Evolutionary conservation across 2,888 invertebrate genomes (phyloP), one percentile per base, ranked within the genome.

Genomic region (Meganola albula): DNA sequence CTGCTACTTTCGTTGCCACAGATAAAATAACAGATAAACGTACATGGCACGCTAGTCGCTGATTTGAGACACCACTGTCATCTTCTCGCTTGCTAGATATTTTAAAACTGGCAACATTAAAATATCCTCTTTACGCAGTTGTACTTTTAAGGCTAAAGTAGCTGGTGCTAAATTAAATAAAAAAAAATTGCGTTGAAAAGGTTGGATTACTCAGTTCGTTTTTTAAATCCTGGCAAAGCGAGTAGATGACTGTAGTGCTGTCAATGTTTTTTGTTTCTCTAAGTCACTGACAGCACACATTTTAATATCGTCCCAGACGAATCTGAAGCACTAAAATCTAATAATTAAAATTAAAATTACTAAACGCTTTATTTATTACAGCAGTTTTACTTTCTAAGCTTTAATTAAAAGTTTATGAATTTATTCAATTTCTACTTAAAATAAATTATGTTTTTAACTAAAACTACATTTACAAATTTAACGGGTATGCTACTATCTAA

Each of bases 41-140:
- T 84, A 84, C 77, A 77, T 57, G 83, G 82, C 75, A 78, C 67
- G 65, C 78, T 74, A 64, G 83, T 72, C 85, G 84, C 74, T 83
- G 84, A 82, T 84, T 82, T 85, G 84, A 82, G 60, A 69, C 80
- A 79, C 82, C 84, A 84, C 84, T 66, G 45, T 66, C 80, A 76
- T 76, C 74, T 53, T 74, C 72, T 74, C 79, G 77, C 78, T 82
- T 72, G 58, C 63, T 75, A 72, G 70, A 67, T 48, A 29, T 45
- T 38, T 34, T 28, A 18, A 28, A 22, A 26, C 13, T 16, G 27
- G 29, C 29, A 24, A 34, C 27, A 13, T 37, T 37, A 10, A 20
- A 12, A 9, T 9, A 34, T 31, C 24, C 25, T 45, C 36, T 18
- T 46, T 41, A 33, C 20, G 24, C 20, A 24, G 14, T 35, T 37